Base-by-base conservation (phyloP, 2,797 vertebrate genomes). In the Ctenosaura bakeri region DNA sequence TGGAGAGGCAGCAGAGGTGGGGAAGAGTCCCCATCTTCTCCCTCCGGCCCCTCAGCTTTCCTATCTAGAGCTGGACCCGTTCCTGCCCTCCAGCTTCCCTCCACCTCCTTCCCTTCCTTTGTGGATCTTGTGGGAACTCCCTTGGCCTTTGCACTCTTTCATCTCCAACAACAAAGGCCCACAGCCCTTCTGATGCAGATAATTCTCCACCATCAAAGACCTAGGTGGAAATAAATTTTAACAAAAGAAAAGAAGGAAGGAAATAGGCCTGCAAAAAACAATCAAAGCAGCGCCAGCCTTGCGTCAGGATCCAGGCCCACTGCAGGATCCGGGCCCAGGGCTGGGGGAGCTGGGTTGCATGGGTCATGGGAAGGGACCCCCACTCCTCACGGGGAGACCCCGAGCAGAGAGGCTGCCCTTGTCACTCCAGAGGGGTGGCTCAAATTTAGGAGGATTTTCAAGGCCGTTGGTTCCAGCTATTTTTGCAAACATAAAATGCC, bases 401-500 rank as follows among this genome's bases (percentile, higher is more conserved):
- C 20, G 0, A 42, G 22, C 20, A 64, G 54, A 69, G 78, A 0
- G 0, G 90, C 93, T 84, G 38, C 16, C 0, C 9, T 90, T 82
- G 79, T 50, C 0, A 0, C 76, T 76, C 54, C 13, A 89, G 71
- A 89, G 8, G 90, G 92, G 83, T 52, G 0, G 54, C 78, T 69
- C 50, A 87, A 90, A 92, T 73, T 69, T 89, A 85, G 91, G 71
- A 29, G 66, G 94, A 91, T 92, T 94, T 90, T 90, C 86, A 89
- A 38, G 81, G 69, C 74, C 38, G 56, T 85, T 66, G 94, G 90
- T 94, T 94, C 90, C 86, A 0, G 94, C 91, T 94, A 90, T 92
- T 94, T 93, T 95, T 94, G 91, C 35, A 94, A 85, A 86, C 35
- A 83, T 80, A 89, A 77, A 92, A 88, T 32, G 88, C 92, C 92